These are phyloP conservation scores for Montipora capricornis DNA, from an alignment of 64 coral and sea anemone genomes.

Conservation along the genomic window DNA sequence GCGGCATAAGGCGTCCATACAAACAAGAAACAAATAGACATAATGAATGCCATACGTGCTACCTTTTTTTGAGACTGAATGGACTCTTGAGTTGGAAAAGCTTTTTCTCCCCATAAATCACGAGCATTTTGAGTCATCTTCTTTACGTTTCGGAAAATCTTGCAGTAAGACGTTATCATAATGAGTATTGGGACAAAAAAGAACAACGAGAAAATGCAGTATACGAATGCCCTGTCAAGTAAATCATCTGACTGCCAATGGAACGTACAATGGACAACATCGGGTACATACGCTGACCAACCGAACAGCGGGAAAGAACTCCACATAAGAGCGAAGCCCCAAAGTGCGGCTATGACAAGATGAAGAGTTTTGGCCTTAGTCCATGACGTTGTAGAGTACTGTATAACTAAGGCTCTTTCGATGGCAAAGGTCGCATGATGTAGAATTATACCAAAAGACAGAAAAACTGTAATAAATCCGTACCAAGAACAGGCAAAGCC, in stretches of 20 bases:
- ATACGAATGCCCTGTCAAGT: neutral
- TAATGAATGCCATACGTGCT: neutral
- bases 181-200: conserved; percentile 3
- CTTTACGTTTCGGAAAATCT: conserved; percentile 11
- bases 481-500: neutral
- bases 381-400: neutral
- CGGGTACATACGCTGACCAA: conserved; percentile 39
- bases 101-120: conserved; percentile 7
- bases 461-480: conserved; percentile 20
- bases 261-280: neutral
- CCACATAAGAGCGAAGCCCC: conserved; percentile 25
- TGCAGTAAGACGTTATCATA: neutral
- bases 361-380: neutral
- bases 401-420: conserved; percentile 19
- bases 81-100: neutral
- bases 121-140: conserved; percentile 35
- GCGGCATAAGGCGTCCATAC: conserved; percentile 27
- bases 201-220: conserved; percentile 24
- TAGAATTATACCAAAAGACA: conserved; percentile 9
- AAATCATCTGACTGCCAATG: neutral
- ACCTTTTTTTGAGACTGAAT: neutral
- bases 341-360: neutral
- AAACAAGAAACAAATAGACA: conserved; percentile 27
- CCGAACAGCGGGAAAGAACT: conserved; percentile 21
- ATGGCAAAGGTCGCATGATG: conserved; percentile 28